Conservation (phyloP, 2,797 vertebrate species). For the Sus cebifrons region DNA sequence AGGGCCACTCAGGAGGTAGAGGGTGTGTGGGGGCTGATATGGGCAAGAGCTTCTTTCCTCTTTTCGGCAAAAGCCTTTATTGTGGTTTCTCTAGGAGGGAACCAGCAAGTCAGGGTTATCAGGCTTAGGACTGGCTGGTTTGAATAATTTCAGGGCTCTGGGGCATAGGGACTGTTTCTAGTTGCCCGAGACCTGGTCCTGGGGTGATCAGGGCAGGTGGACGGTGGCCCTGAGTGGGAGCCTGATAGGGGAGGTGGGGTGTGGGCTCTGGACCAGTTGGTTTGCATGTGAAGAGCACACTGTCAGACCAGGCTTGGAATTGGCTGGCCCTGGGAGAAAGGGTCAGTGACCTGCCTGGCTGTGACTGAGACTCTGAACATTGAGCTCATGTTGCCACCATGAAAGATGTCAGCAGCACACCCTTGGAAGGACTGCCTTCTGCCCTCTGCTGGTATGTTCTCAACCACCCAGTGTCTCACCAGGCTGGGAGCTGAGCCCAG, state of each 20-base stretch:
- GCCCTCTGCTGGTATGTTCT: neutral
- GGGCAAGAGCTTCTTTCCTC: neutral
- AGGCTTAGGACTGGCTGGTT: neutral
- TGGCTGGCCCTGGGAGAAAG: too few species aligned
- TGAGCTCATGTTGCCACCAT: neutral
- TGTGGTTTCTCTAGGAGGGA: neutral
- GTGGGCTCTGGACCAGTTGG: too few species aligned
- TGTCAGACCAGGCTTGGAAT: neutral
- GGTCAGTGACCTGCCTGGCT: neutral
- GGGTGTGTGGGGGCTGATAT: too few species aligned
- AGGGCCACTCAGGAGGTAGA: neutral
- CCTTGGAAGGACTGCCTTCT: neutral
- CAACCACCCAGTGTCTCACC: neutral
- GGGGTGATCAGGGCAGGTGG: neutral
- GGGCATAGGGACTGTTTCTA: neutral
- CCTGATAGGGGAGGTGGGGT: neutral
- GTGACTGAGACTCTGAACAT: neutral
- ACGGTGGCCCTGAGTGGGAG: neutral
- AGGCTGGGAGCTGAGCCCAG: neutral
- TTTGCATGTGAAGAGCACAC: neutral
- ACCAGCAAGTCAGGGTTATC: neutral
- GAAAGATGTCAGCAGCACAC: neutral
- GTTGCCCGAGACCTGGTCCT: neutral
- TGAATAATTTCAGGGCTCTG: neutral
- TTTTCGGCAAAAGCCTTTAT: neutral